Evolutionary conservation across 2,797 vertebrate genomes (phyloP).

Genomic region (Rhabdophis nuchalis): DNA sequence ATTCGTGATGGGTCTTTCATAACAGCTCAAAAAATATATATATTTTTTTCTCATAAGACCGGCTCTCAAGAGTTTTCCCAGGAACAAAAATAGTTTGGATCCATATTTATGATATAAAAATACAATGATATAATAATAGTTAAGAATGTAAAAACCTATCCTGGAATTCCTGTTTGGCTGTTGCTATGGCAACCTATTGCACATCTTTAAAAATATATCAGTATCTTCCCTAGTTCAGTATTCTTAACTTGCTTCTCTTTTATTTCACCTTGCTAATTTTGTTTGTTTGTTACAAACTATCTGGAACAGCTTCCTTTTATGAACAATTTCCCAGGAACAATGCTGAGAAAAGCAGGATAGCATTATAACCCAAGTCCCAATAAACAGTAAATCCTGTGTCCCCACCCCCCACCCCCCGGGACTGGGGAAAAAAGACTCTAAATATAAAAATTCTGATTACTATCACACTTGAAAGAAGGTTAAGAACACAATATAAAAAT

Average conservation of each 20-base stretch:
- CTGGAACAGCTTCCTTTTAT: neutral
- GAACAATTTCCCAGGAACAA: neutral
- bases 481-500: neutral
- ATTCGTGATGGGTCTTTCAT: neutral
- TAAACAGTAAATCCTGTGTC: fast-evolving
- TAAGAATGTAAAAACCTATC: neutral
- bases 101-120: slow-evolving; percentile 45
- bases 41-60: neutral
- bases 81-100: neutral
- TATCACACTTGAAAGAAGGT: neutral
- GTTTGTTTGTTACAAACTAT: too few species aligned
- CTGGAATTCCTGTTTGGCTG: slow-evolving; percentile 39
- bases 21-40: neutral
- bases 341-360: neutral
- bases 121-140: neutral
- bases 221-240: neutral
- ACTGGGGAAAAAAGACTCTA: fast-evolving
- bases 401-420: neutral
- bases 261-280: neutral
- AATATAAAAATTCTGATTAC: neutral
- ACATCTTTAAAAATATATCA: slow-evolving; percentile 45
- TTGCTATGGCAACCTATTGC: slow-evolving; percentile 52
- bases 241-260: neutral
- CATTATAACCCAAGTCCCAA: fast-evolving
- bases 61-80: neutral